Evolutionary conservation across 2,113 vertebrate species (phyloP), one percentile per base, ranked within the genome.

Genomic region (Ictalurus furcatus): DNA sequence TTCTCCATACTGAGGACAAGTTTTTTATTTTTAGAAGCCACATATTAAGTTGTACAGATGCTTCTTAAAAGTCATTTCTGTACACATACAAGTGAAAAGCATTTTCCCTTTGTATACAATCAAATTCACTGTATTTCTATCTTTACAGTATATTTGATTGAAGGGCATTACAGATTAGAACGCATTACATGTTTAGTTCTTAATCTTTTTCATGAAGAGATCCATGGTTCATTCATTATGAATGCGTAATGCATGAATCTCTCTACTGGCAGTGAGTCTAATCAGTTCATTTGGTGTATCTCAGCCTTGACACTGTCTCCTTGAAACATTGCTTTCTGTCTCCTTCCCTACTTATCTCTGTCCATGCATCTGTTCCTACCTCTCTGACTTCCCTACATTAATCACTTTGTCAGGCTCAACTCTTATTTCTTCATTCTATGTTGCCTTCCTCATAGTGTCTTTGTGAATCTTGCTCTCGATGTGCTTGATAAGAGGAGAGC

Each of bases 271-370:
- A 44, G 5, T 74, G 48, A 61, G 78, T 86, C 63, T 86, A 81
- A 81, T 82, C 54, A 37, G 34, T 61, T 61, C 30, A 48, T n/a
- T 52, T 17, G 21, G 25, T 76, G 14, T 52, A 21, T 78, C 40
- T 79, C 40, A 48, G 37, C 58, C 21, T 5, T 54, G 25, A 23
- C 81, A 73, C 23, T 76, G 23, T 67, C 61, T 89, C 48, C 67
- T 44, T 85, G 40, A 87, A 67, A 69, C 56, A 79, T 79, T 79
- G 76, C 76, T 52, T 79, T 79, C 76, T 52, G 76, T 52, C 76
- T 52, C 23, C 44, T 76, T 44, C 73, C 19, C 37, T 58, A 71
- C 65, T 48, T 87, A 78, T 82, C 63, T 85, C 59, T 71, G 71
- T 83, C 61, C 25, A 48, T 87, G 52, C 65, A 85, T 82, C 63